Evolutionary conservation across 1,140 invertebrate species (phyloP).

Genomic region (Cotesia chilonis): DNA sequence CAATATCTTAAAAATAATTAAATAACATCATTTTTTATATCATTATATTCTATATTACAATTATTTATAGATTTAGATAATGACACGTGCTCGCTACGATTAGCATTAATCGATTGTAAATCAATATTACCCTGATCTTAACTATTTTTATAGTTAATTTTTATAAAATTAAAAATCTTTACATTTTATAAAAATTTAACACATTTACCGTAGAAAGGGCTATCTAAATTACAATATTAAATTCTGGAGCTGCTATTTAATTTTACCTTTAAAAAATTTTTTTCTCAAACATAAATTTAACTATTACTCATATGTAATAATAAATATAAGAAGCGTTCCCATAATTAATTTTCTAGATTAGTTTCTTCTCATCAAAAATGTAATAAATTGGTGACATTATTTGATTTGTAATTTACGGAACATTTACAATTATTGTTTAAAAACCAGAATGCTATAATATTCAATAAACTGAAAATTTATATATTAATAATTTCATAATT

Average conservation of each 20-base stretch:
- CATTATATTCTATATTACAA: not conserved
- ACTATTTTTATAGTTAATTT: not conserved
- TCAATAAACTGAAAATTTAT: not conserved
- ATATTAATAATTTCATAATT: not conserved
- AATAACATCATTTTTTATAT: no score
- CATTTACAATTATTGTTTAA: not conserved
- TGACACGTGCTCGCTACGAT: not conserved
- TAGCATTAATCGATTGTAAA: not conserved
- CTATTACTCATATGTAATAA: no score
- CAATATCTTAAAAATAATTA: no score
- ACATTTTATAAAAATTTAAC: not conserved
- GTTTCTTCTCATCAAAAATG: no score
- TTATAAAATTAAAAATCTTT: not conserved
- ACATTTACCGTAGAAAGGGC: not conserved
- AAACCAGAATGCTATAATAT: not conserved
- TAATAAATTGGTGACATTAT: no score
- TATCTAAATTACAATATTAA: no score
- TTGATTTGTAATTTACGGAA: not conserved
- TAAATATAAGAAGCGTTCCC: no score
- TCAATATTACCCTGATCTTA: not conserved
- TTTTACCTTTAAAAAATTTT: no score
- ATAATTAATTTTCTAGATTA: no score
- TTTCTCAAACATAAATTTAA: no score
- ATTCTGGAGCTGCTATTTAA: no score
- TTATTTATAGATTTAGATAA: not conserved